phyloP scores from a whole-genome alignment of 2,797 vertebrate species.

The Parambassis ranga region DNA sequence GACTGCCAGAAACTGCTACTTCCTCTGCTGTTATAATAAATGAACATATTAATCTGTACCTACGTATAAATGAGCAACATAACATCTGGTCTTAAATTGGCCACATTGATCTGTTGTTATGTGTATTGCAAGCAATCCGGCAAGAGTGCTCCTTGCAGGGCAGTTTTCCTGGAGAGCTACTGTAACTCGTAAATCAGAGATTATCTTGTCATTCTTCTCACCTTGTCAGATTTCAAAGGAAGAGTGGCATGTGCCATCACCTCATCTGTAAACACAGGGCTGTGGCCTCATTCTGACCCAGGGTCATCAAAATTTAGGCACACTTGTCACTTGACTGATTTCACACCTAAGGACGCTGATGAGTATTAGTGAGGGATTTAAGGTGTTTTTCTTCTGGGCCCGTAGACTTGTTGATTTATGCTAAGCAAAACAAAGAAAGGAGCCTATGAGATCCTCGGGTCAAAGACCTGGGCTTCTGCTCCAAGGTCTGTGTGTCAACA shows the following conservation, averaged over 20 bases:
- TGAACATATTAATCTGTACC: no score
- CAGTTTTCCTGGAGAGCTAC: conserved; percentile 45
- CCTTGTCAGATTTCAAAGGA: conserved; percentile 70
- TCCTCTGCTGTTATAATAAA: no score
- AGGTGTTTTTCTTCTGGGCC: conserved; percentile 17
- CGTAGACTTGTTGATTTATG: conserved; percentile 42
- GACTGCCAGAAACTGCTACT: no score
- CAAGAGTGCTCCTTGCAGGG: conserved; percentile 9
- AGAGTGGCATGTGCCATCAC: conserved; percentile 66
- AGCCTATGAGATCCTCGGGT: neutral
- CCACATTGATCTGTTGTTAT: neutral
- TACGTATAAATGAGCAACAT: no score
- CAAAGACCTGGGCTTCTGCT: conserved; percentile 14
- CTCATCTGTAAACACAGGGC: conserved; percentile 71
- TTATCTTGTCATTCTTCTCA: conserved; percentile 61
- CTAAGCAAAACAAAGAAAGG: conserved; percentile 32
- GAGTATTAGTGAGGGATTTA: conserved; percentile 49
- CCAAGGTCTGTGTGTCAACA: conserved; percentile 3
- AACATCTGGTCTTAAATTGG: no score
- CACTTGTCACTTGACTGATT: conserved; percentile 76
- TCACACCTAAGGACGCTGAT: conserved; percentile 68
- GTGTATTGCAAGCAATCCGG: neutral
- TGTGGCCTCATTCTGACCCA: conserved; percentile 56
- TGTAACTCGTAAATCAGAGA: conserved; percentile 73
- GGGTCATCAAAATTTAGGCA: conserved; percentile 73